Evolutionary conservation across 2,797 vertebrate genomes (phyloP), one percentile per base, ranked within the genome.

Genomic region (Tauraco hartlaubi): DNA sequence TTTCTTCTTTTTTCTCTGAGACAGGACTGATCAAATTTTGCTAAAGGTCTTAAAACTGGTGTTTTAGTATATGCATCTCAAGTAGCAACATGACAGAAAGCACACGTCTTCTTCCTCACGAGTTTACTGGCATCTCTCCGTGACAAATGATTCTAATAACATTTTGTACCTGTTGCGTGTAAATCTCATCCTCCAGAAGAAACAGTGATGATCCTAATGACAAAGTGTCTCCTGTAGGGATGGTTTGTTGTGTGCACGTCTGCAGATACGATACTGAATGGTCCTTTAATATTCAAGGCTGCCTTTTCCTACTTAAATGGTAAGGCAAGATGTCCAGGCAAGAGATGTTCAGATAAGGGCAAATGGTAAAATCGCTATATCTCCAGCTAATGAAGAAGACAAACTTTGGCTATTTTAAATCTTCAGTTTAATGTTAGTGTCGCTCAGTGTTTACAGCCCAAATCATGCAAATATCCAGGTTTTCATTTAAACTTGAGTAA

Each of bases 121-220:
- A 44, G 61, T 41, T 93, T 90, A 79, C 61, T 88, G 62, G 55
- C 61, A 84, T 88, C 19, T 68, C 49, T 33, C 39, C 13, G 68
- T 95, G 78, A 95, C 88, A 92, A 72, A 92, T 58, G 55, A 76
- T 63, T 92, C 80, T 88, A 91, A 87, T 67, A 93, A 87, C 14
- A 39, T 92, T 88, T 91, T 88, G 67, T 94, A 91, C 59, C 71
- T 92, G 79, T 92, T 55, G 52, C 0, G 1, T 78, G 71, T 95
- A 96, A 93, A 90, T 93, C 78, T 91, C 58, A 58, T 67, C 31
- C 56, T 88, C 78, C 66, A 48, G 83, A 76, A 92, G 88, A 93
- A 88, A 79, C 43, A 39, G 64, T 23, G 52, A 90, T 3, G 43
- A 63, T 71, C 44, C 54, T 84, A 92, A 88, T 1, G 19, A 67